A percentile compares a stretch with the other conserved stretches of the same genome.
phyloP scores from a whole-genome alignment of 2,888 invertebrate species.

The Drosophila gaucha region DNA sequence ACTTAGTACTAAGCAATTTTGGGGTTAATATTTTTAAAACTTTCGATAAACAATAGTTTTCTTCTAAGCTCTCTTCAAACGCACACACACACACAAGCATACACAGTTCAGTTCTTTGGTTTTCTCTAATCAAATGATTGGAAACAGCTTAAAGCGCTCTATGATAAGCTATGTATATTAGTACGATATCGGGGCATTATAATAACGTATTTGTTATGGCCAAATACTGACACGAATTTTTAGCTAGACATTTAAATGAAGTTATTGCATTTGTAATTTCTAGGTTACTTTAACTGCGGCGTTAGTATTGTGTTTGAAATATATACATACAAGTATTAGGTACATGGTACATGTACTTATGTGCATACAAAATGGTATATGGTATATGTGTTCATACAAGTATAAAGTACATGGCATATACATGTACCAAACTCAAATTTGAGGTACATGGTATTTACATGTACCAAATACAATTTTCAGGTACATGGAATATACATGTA shows the following conservation, averaged over 20 bases:
- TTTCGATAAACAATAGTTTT: conserved; percentile 1
- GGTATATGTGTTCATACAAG: too few species aligned
- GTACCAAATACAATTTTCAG: too few species aligned
- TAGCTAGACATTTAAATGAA: neutral
- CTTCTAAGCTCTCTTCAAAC: neutral
- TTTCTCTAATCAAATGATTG: neutral
- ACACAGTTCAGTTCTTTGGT: neutral
- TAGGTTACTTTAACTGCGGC: neutral
- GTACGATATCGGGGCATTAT: neutral
- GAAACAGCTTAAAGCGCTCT: neutral
- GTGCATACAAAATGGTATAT: too few species aligned
- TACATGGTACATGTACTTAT: neutral
- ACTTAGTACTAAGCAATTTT: too few species aligned
- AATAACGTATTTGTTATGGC: neutral
- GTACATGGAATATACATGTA: too few species aligned
- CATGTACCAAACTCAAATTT: too few species aligned
- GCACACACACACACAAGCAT: conserved; percentile 4
- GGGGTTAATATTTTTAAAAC: too few species aligned
- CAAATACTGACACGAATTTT: neutral
- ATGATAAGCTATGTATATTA: neutral
- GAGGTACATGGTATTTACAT: too few species aligned
- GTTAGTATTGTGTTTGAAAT: neutral
- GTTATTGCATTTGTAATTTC: neutral
- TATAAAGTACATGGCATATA: too few species aligned
- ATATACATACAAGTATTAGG: neutral